These are phyloP conservation scores for Mirza zaza DNA, from an alignment of 2,113 vertebrate genomes.

Conservation along the genomic window DNA sequence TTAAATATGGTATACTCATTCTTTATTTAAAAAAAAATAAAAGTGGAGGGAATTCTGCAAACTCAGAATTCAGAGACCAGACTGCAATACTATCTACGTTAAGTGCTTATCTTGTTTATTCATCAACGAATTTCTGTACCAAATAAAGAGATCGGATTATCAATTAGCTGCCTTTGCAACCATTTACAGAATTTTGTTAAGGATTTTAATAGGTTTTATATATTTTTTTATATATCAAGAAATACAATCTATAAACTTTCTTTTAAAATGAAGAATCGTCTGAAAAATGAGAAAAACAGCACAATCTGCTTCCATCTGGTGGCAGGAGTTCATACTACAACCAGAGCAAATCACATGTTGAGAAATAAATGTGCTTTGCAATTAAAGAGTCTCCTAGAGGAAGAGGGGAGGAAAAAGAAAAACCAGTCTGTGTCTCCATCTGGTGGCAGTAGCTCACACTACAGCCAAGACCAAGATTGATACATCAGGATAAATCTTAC, in stretches of 20 bases:
- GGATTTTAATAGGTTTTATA: neutral
- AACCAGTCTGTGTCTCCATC: slow-evolving; percentile 75
- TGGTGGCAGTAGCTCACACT: slow-evolving; percentile 68
- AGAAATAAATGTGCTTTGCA: neutral
- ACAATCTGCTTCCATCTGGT: slow-evolving; percentile 75
- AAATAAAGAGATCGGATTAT: neutral
- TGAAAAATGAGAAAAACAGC: slow-evolving; percentile 30
- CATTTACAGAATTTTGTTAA: slow-evolving; percentile 23
- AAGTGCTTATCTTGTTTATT: neutral
- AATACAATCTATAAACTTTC: neutral
- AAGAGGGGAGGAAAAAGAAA: neutral
- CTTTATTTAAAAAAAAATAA: neutral
- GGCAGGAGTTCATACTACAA: slow-evolving; percentile 57
- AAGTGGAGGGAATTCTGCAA: neutral
- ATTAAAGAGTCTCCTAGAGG: neutral
- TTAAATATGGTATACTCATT: neutral
- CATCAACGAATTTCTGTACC: neutral
- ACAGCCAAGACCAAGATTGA: neutral
- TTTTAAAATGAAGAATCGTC: neutral
- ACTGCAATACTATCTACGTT: neutral
- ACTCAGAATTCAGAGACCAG: neutral
- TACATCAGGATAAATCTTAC: neutral
- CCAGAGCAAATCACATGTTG: neutral
- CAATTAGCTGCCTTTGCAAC: neutral
- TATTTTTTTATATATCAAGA: neutral